Evolutionary conservation across 2,888 invertebrate genomes (phyloP).

Genomic region (Drosophila melanosoma): DNA sequence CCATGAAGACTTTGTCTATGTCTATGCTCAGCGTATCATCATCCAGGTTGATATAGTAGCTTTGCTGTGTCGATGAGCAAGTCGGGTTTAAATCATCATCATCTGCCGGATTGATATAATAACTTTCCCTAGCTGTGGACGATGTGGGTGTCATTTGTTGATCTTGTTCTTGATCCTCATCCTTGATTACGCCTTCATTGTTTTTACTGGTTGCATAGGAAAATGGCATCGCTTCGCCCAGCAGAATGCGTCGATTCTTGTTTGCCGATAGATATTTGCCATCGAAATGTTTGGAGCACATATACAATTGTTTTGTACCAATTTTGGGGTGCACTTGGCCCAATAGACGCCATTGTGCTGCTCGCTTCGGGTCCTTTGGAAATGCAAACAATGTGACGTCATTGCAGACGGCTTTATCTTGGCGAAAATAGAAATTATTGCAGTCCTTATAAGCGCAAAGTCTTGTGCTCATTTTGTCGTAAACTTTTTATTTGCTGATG

Average conservation of each 20-base stretch:
- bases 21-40: constrained; percentile 43
- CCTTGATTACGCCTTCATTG: background rate
- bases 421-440: constrained; percentile 43
- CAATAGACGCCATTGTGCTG: constrained; percentile 68
- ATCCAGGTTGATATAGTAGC: constrained; percentile 48
- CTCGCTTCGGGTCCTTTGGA: constrained; percentile 75
- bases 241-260: constrained; percentile 69
- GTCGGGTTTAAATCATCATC: background rate
- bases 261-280: constrained; percentile 65
- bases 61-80: constrained; percentile 35
- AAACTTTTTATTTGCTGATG: constrained; percentile 5
- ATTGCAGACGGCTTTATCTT: constrained; percentile 24
- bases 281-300: constrained; percentile 83
- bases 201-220: constrained; percentile 36
- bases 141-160: constrained; percentile 23
- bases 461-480: constrained; percentile 44
- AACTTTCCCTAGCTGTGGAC: constrained; percentile 22
- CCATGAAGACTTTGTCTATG: constrained; percentile 40
- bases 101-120: constrained; percentile 29
- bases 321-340: constrained; percentile 66
- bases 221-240: constrained; percentile 77
- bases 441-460: constrained; percentile 77
- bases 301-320: constrained; percentile 49
- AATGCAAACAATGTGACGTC: constrained; percentile 75
- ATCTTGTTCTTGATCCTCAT: background rate